These are phyloP conservation scores for Arrhamphus sclerolepis DNA, from an alignment of 2,797 vertebrate species.

Conservation along the genomic window DNA sequence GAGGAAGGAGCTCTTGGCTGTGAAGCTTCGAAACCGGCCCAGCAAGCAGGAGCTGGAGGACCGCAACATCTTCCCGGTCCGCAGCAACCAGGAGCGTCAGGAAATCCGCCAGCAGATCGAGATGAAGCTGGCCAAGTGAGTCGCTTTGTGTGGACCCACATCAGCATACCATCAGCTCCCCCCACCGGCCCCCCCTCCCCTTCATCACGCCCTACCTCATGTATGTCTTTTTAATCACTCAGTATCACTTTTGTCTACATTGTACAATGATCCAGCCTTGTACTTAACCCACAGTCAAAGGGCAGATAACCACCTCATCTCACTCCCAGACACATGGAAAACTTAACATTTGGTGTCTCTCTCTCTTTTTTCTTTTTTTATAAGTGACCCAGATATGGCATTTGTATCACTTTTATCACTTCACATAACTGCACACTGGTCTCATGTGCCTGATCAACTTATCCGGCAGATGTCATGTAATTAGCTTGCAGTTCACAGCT, in stretches of 20 bases:
- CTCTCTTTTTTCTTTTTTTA: not conserved
- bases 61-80: slow-evolving; percentile 94
- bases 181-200: slow-evolving; percentile 15
- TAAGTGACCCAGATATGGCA: not conserved
- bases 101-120: slow-evolving; percentile 97
- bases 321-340: no score
- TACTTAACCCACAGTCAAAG: no score
- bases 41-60: slow-evolving; percentile 97
- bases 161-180: slow-evolving; percentile 30
- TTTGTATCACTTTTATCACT: no score
- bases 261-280: not conserved
- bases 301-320: no score
- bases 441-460: not conserved
- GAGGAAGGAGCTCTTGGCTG: slow-evolving; percentile 93
- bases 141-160: slow-evolving; percentile 56
- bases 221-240: slow-evolving; percentile 54
- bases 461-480: not conserved
- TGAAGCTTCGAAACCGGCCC: slow-evolving; percentile 93
- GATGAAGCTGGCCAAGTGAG: slow-evolving; percentile 97
- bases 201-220: slow-evolving; percentile 32
- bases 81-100: slow-evolving; percentile 94
- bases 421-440: not conserved
- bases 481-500: no score
- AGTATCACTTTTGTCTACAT: slow-evolving; percentile 21
- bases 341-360: no score